Evolutionary conservation across 2,797 vertebrate genomes (phyloP).

Genomic region (Poeciliopsis presidionis): DNA sequence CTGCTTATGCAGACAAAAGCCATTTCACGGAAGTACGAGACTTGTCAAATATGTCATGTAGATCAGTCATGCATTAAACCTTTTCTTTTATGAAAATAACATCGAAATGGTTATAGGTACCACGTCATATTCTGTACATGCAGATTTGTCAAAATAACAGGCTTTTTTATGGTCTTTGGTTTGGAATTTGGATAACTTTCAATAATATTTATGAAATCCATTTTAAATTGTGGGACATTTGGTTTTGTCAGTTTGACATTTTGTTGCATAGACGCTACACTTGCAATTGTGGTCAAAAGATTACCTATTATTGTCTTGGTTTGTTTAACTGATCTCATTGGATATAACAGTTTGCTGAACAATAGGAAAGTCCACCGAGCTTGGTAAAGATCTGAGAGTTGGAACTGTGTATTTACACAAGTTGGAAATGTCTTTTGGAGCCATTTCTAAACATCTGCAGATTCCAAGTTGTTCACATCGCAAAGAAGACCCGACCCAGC

Average conservation of each 20-base stretch:
- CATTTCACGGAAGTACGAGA: not conserved
- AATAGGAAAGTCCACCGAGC: not conserved
- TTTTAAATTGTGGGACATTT: not conserved
- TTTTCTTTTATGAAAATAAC: not conserved
- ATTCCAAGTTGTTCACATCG: not conserved
- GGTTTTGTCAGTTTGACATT: not conserved
- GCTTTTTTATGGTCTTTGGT: not conserved
- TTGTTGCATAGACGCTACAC: not conserved
- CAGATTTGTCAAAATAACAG: not conserved
- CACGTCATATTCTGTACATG: not conserved
- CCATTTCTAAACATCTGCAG: not conserved
- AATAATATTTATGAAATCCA: constrained; percentile 1
- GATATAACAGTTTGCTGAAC: not conserved
- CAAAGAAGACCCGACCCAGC: not conserved
- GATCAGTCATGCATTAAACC: not conserved
- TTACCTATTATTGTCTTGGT: too few relatives aligned
- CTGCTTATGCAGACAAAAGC: not conserved
- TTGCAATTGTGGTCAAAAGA: not conserved
- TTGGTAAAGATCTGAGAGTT: not conserved
- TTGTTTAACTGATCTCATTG: not conserved
- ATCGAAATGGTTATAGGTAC: not conserved
- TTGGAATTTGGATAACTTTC: not conserved
- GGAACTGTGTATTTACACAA: not conserved
- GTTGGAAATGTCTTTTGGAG: not conserved
- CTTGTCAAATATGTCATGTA: not conserved